Conservation (phyloP, 2,888 invertebrate genomes). For the Noctuana brunneofusca region DNA sequence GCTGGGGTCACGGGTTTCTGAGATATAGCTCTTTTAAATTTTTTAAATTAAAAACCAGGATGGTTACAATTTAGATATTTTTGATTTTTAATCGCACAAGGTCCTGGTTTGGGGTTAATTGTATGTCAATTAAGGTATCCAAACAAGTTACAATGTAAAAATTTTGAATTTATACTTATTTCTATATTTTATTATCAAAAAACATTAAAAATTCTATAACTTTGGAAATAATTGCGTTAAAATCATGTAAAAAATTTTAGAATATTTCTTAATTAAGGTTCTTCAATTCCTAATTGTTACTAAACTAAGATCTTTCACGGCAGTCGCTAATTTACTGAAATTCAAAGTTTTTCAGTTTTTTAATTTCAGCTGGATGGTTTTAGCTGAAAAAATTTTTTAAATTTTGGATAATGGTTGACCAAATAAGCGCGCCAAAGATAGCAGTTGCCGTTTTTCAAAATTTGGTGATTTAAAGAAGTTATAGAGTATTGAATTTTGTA, state of each 20-base stretch:
- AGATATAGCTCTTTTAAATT: not conserved
- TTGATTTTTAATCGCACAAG: not conserved
- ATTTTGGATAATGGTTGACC: not conserved
- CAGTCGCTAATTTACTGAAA: not conserved
- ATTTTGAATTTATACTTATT: slow-evolving; percentile 1
- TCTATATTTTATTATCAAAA: not conserved
- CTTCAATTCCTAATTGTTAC: not conserved
- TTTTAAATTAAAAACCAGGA: not conserved
- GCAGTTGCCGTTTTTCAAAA: not conserved
- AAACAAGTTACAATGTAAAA: not conserved
- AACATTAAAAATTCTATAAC: slow-evolving; percentile 1
- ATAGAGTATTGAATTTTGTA: too few species aligned
- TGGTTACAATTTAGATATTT: not conserved
- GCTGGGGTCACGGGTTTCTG: not conserved
- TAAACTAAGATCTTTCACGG: not conserved
- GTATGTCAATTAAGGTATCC: not conserved
- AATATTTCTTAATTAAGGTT: not conserved
- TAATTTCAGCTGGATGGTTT: not conserved
- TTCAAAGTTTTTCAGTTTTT: not conserved
- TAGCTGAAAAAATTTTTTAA: not conserved
- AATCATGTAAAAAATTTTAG: not conserved
- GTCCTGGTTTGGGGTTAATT: not conserved
- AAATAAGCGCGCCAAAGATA: not conserved
- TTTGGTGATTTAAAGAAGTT: too few species aligned
- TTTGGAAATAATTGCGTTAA: not conserved